A percentile compares a stretch with the other conserved stretches of the same genome.
phyloP scores from a whole-genome alignment of 2,888 invertebrate genomes.

The Callyntrura sp. region DNA sequence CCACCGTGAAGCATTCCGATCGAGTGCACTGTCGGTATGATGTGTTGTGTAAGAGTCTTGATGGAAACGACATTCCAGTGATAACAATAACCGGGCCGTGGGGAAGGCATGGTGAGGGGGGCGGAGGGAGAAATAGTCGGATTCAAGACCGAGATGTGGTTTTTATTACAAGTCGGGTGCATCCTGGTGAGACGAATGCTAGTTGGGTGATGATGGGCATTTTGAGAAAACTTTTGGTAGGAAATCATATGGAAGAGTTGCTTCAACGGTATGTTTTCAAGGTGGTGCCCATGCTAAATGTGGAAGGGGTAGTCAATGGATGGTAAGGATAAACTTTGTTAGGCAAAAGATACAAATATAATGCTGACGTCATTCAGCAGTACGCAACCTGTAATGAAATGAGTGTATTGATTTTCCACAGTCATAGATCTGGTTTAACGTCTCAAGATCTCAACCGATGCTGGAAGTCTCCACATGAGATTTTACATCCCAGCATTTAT shows the following conservation, averaged over 20 bases:
- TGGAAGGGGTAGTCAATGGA: slow-evolving; percentile 95
- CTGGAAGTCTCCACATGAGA: slow-evolving; percentile 92
- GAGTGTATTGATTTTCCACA: too few relatives aligned
- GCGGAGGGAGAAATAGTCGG: neutral
- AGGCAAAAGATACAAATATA: too few relatives aligned
- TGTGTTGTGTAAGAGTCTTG: slow-evolving; percentile 90
- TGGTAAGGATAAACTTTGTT: slow-evolving; percentile 88
- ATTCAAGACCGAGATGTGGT: slow-evolving; percentile 88
- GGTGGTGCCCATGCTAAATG: slow-evolving; percentile 95
- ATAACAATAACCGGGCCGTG: slow-evolving; percentile 91
- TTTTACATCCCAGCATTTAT: slow-evolving; percentile 93
- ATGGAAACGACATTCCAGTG: slow-evolving; percentile 91
- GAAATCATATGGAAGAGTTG: slow-evolving; percentile 88
- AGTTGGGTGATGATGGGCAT: slow-evolving; percentile 96
- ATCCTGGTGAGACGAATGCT: slow-evolving; percentile 95
- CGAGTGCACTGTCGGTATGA: slow-evolving; percentile 89
- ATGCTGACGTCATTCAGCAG: too few relatives aligned
- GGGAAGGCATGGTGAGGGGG: slow-evolving; percentile 85
- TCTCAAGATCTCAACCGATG: slow-evolving; percentile 94
- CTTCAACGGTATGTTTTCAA: slow-evolving; percentile 92
- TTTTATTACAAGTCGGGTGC: slow-evolving; percentile 92
- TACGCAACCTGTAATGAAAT: too few relatives aligned
- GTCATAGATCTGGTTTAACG: slow-evolving; percentile 93
- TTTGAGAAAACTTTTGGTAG: slow-evolving; percentile 89
- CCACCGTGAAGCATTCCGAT: slow-evolving; percentile 83